phyloP scores from a whole-genome alignment of 2,113 vertebrate species.

The Pangasianodon gigas region DNA sequence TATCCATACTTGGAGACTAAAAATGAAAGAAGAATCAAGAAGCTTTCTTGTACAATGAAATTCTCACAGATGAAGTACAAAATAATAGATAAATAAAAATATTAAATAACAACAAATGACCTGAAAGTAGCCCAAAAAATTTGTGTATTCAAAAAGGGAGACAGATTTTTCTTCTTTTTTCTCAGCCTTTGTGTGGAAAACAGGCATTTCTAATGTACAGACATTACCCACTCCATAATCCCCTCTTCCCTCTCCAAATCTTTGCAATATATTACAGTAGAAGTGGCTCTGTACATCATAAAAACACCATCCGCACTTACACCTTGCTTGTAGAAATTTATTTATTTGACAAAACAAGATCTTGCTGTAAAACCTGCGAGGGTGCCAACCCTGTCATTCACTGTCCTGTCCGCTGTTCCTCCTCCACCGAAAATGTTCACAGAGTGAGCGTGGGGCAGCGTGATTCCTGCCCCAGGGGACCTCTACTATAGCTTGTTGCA shows the following conservation, averaged over 20 bases:
- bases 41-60: background rate
- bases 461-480: background rate
- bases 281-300: background rate
- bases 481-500: background rate
- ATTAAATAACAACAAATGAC: background rate
- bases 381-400: background rate
- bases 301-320: background rate
- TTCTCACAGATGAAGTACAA: background rate
- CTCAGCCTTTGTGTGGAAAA: background rate
- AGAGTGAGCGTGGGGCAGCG: background rate
- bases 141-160: background rate
- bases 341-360: background rate
- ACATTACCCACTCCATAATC: background rate
- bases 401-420: background rate
- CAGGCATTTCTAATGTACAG: background rate
- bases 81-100: background rate
- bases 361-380: background rate
- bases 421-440: background rate
- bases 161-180: background rate
- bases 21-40: background rate
- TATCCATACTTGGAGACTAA: background rate
- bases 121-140: background rate
- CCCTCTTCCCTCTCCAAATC: background rate
- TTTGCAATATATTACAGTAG: background rate
- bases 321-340: background rate